Base-by-base conservation (phyloP, 2,797 vertebrate genomes). In the Enteromius trimaculatus region DNA sequence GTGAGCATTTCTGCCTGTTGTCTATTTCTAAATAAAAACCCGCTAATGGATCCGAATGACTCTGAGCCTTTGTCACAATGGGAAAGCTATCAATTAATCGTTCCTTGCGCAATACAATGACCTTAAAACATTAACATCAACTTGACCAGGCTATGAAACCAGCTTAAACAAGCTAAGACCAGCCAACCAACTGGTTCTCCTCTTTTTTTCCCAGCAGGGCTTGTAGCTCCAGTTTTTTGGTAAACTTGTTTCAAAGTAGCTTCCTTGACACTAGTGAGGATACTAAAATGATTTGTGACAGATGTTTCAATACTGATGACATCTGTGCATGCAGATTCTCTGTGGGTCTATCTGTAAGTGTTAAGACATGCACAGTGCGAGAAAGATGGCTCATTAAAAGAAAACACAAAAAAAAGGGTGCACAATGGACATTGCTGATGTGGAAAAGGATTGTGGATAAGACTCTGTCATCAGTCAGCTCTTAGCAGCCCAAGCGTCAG, bases 291-390 rank as follows among this genome's bases (percentile, higher is more conserved):
- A 51, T 34, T 21, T 51, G 70, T 72, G 47, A 29, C 9, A 34
- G 70, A 31, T 29, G 29, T 55, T 75, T 31, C 49, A 75, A 34
- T 37, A 75, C 11, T 75, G 29, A 51, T 37, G 31, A 53, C 8
- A 55, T 75, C 31, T 37, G 31, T 75, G 31, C n/a, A 51, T 39
- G 51, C 19, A 75, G 19, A 23, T 37, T 37, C 49, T 75, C 3
- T n/a, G 19, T 75, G 31, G 31, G 10, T 44, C 66, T 34, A 13
- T 60, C 68, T 37, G 16, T 75, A 55, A 0, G 31, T 75, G 37
- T 55, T 16, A 55, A 72, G 66, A 81, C 68, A 80, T 44, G 42
- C 37, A 81, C 51, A 81, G 37, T 71, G 51, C 8, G 53, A 55
- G 66, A 19, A 69, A 72, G 34, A 55, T 71, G 29, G 44, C 51